Percentiles rank a stretch among this genome's conserved stretches.
These are phyloP conservation scores for Mus spicilegus DNA, from an alignment of 2,113 vertebrate genomes.

Conservation along the genomic window DNA sequence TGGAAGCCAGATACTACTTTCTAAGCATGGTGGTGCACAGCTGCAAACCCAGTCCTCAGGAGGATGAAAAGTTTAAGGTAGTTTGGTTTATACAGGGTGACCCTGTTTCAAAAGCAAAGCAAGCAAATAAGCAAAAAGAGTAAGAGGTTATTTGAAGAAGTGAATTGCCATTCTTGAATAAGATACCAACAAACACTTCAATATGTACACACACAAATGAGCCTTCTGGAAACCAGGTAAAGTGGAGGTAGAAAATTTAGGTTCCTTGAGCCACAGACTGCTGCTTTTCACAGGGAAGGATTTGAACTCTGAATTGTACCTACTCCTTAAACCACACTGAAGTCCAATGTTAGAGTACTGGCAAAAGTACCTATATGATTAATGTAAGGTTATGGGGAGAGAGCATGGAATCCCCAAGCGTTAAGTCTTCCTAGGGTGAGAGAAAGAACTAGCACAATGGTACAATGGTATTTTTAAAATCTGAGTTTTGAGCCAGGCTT, in stretches of 20 bases:
- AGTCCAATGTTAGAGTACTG: neutral
- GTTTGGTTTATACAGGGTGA: neutral
- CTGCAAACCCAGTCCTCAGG: neutral
- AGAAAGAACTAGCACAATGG: neutral
- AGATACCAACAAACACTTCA: neutral
- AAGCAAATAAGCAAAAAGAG: neutral
- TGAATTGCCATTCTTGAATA: neutral
- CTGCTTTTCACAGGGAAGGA: neutral
- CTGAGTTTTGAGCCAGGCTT: neutral
- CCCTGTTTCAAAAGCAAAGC: neutral
- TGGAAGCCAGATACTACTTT: neutral
- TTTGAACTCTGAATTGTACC: neutral
- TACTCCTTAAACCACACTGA: neutral
- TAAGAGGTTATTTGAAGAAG: slow-evolving; percentile 24
- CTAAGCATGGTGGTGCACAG: neutral
- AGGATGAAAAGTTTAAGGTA: neutral
- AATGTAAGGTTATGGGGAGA: neutral
- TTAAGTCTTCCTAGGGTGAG: neutral
- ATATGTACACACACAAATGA: neutral
- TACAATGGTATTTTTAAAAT: neutral
- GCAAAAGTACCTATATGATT: neutral
- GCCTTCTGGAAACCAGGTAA: neutral
- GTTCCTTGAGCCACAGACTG: neutral
- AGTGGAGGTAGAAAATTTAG: slow-evolving; percentile 9
- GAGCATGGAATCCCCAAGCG: neutral